Evolutionary conservation across 2,113 vertebrate species (phyloP).

Genomic region (Sprattus sprattus): DNA sequence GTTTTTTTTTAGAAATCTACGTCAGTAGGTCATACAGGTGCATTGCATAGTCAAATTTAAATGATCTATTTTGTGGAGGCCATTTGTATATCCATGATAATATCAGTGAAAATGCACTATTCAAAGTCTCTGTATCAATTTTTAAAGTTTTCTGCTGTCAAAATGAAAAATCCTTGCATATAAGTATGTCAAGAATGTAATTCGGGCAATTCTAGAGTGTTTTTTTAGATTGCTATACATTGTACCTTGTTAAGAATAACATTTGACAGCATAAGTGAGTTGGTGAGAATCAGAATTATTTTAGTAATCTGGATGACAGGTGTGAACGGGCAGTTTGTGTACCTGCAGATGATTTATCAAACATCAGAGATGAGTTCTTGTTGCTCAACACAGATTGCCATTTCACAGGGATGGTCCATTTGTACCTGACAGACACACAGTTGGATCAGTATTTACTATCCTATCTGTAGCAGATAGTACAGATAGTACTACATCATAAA

Average conservation of each 20-base stretch:
- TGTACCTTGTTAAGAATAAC: neutral
- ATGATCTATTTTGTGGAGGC: too few species aligned
- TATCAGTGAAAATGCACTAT: too few species aligned
- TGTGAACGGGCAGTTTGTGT: conserved; percentile 30
- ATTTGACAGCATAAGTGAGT: too few species aligned
- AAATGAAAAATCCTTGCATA: too few species aligned
- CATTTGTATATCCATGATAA: too few species aligned
- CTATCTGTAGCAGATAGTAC: neutral
- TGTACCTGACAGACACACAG: conserved; percentile 78
- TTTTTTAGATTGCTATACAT: neutral
- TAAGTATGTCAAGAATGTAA: too few species aligned
- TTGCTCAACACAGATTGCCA: conserved; percentile 61
- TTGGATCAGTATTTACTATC: neutral
- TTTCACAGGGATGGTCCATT: conserved; percentile 89
- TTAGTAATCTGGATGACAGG: neutral
- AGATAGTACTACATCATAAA: neutral
- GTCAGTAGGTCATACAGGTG: neutral
- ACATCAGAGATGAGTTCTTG: conserved; percentile 51
- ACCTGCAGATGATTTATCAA: conserved; percentile 74
- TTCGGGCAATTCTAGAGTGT: neutral
- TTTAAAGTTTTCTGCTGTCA: too few species aligned
- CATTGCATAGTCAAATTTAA: too few species aligned
- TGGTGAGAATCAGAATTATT: too few species aligned
- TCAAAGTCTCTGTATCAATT: too few species aligned
- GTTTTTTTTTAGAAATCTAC: neutral